Evolutionary conservation across 2,113 vertebrate genomes (phyloP).

Genomic region (Ptyas mucosa): DNA sequence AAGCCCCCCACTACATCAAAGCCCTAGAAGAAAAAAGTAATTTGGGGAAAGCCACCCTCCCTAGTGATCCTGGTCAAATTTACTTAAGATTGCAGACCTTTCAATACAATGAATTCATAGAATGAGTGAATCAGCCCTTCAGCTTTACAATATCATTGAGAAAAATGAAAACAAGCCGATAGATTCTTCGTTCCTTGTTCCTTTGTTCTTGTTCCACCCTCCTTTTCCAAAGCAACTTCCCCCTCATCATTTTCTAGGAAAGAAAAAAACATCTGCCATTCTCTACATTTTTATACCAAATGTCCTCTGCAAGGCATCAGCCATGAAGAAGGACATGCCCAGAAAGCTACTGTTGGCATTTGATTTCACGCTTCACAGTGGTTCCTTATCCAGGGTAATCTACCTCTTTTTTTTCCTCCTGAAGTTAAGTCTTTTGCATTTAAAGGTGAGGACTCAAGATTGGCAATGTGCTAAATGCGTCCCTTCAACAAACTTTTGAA

Average conservation of each 20-base stretch:
- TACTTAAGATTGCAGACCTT: neutral
- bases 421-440: neutral
- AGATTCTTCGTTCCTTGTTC: no score
- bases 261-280: neutral
- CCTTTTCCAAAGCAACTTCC: neutral
- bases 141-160: neutral
- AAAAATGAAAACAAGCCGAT: neutral
- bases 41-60: neutral
- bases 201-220: neutral
- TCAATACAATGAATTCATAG: neutral
- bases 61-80: neutral
- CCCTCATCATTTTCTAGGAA: neutral
- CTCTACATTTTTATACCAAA: rapidly evolving
- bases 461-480: neutral
- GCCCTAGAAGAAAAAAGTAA: neutral
- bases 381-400: slow-evolving; percentile 15
- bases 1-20: no score
- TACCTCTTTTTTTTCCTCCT: neutral
- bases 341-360: neutral
- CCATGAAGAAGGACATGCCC: neutral
- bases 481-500: rapidly evolving
- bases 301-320: slow-evolving; percentile 11
- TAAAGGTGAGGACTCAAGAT: slow-evolving; percentile 8
- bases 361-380: slow-evolving; percentile 27
- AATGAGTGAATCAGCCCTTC: neutral